phyloP scores from a whole-genome alignment of 2,113 vertebrate genomes.

The Petroica traversi region DNA sequence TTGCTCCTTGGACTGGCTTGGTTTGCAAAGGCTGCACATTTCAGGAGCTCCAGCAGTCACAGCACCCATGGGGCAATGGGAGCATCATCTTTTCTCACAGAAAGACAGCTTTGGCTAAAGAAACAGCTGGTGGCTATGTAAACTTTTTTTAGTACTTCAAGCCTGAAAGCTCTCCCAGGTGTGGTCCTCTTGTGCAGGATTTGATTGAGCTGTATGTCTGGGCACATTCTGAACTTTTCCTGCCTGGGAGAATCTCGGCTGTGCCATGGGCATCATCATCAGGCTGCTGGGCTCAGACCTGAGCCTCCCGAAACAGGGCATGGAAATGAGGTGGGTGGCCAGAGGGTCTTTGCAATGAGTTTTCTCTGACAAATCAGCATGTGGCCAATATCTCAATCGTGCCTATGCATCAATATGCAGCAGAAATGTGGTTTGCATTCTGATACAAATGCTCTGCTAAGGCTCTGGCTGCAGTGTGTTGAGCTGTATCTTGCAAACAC shows the following conservation, averaged over 20 bases:
- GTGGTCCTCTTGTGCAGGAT: not conserved
- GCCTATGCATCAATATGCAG: not conserved
- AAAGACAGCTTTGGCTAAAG: not conserved
- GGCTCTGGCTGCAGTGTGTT: rapidly evolving
- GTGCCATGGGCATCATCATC: not conserved
- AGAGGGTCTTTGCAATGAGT: not conserved
- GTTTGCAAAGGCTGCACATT: not conserved
- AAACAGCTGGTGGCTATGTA: not conserved
- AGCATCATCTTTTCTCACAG: not conserved
- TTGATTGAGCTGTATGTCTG: not conserved
- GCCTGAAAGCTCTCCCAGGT: not conserved
- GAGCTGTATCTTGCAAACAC: not conserved
- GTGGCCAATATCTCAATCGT: not conserved
- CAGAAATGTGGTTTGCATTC: not conserved
- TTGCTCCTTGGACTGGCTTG: not conserved
- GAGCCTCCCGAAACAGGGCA: not conserved
- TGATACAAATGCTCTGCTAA: not conserved
- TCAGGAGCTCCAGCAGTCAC: not conserved
- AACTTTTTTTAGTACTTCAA: not conserved
- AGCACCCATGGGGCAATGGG: not conserved
- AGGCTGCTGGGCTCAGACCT: not conserved
- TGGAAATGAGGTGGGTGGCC: not conserved
- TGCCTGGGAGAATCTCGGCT: not conserved
- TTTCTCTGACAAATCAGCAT: not conserved
- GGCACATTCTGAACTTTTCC: rapidly evolving